Conservation (phyloP, 2,113 vertebrate genomes). For the Toxostoma redivivum region DNA sequence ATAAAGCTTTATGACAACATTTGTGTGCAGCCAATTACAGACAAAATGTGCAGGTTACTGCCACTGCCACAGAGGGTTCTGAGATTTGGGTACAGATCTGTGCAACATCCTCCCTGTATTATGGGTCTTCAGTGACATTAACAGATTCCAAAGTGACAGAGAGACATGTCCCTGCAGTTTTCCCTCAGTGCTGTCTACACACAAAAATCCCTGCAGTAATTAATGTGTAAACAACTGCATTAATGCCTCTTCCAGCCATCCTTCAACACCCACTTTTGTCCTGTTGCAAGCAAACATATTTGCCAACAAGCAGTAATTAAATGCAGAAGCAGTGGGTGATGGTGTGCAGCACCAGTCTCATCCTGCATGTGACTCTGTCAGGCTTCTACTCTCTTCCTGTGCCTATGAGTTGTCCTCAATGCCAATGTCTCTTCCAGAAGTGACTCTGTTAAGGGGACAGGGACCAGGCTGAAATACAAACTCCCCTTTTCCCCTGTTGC, state of each 20-base stretch:
- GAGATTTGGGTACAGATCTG: not conserved
- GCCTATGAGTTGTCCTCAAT: not conserved
- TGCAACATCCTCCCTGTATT: not conserved
- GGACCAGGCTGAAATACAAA: not conserved
- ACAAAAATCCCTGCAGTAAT: not conserved
- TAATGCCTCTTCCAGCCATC: not conserved
- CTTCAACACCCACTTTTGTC: not conserved
- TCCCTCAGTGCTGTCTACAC: not conserved
- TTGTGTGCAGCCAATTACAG: not conserved
- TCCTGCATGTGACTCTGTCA: not conserved
- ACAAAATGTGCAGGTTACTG: not conserved
- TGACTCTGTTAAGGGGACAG: not conserved
- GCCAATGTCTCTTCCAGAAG: not conserved
- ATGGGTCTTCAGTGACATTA: not conserved
- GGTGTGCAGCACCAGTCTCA: not conserved
- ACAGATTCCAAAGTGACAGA: not conserved
- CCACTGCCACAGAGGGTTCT: not conserved
- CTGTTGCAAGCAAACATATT: not conserved
- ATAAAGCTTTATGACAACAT: not conserved
- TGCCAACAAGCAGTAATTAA: not conserved
- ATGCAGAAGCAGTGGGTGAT: not conserved
- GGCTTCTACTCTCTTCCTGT: not conserved
- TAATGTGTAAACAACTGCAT: not conserved
- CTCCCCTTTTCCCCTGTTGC: not conserved
- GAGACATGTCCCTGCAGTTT: not conserved